Conservation (phyloP, 2,797 vertebrate species). For the Meriones psammophilus region DNA sequence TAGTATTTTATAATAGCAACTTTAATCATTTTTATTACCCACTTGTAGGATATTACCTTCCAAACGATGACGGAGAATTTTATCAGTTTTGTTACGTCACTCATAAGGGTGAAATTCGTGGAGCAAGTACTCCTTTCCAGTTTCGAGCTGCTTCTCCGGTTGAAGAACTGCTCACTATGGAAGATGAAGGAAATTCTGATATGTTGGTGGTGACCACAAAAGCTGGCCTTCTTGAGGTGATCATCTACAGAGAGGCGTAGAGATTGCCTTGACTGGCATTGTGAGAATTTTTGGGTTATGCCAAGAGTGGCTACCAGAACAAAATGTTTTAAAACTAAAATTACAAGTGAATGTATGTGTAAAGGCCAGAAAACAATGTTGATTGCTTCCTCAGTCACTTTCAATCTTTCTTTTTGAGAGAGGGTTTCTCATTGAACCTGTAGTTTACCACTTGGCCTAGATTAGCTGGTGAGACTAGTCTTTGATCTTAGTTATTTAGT, state of each 20-base stretch:
- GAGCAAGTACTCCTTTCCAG: constrained; percentile 98
- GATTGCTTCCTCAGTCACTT: background rate
- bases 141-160: constrained; percentile 95
- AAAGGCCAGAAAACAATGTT: background rate
- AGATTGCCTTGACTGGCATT: constrained; percentile 5
- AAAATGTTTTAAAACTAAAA: constrained; percentile 54
- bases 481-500: constrained; percentile 35
- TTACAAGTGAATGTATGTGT: background rate
- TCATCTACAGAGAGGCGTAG: constrained; percentile 42
- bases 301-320: background rate
- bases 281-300: constrained; percentile 43
- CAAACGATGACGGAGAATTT: constrained; percentile 98
- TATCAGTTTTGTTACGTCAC: constrained; percentile 99
- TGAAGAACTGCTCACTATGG: constrained; percentile 97
- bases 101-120: constrained; percentile 98
- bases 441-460: background rate
- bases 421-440: background rate
- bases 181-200: constrained; percentile 98
- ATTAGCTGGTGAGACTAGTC: background rate
- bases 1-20: constrained; percentile 15
- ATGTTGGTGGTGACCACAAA: constrained; percentile 99
- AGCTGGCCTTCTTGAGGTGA: constrained; percentile 96
- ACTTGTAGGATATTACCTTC: constrained; percentile 96
- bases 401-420: background rate
- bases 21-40: constrained; percentile 59